phyloP scores from a whole-genome alignment of 2,888 invertebrate genomes.

The Xylota segnis region DNA sequence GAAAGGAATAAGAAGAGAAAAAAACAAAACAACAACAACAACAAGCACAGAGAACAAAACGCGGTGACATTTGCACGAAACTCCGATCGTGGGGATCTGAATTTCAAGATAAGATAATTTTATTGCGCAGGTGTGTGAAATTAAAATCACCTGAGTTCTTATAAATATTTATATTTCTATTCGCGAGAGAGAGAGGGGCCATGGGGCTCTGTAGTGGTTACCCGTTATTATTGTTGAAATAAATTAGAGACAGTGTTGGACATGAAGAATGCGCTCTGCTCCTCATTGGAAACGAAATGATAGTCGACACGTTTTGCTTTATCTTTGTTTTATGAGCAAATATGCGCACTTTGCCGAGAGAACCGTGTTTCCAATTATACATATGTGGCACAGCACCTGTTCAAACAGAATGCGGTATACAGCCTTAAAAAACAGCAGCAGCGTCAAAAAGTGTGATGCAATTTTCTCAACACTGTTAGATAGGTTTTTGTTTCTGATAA shows the following conservation, averaged over 20 bases:
- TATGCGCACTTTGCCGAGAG: conserved; percentile 22
- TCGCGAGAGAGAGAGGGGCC: background rate
- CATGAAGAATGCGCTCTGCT: background rate
- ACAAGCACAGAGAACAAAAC: background rate
- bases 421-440: background rate
- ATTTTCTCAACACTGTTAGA: background rate
- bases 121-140: conserved; percentile 61
- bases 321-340: conserved; percentile 11
- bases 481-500: background rate
- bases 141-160: conserved; percentile 36
- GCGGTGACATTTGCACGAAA: conserved; percentile 14
- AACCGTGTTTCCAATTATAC: background rate
- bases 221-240: background rate
- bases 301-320: conserved; percentile 29
- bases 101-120: conserved; percentile 61
- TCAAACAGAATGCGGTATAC: background rate
- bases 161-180: conserved; percentile 5
- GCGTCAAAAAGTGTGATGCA: background rate
- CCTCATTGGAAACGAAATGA: background rate
- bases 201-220: conserved; percentile 4
- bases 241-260: background rate
- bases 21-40: conserved; percentile 17
- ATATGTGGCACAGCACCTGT: background rate
- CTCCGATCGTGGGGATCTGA: conserved; percentile 20
- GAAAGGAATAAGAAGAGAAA: background rate